These are phyloP conservation scores for Malurus alboscapulatus DNA, from an alignment of 2,113 vertebrate genomes.

Conservation along the genomic window DNA sequence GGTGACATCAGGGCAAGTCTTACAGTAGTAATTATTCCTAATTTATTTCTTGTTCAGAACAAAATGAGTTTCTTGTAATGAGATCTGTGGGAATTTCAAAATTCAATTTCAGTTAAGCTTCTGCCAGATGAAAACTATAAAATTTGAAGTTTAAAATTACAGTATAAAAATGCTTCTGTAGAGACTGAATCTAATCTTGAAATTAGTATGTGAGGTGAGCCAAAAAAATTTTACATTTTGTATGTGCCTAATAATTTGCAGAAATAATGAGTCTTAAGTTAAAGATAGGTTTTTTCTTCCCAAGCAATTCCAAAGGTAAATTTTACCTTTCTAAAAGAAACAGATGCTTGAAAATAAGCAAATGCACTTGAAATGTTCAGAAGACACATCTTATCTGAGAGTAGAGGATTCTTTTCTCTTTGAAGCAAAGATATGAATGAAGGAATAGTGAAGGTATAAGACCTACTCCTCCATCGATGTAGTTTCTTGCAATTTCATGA, in stretches of 20 bases:
- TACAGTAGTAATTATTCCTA: neutral
- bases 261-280: neutral
- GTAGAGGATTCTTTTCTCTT: neutral
- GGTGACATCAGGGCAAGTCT: neutral
- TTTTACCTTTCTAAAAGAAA: neutral
- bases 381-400: neutral
- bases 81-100: neutral
- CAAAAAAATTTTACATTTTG: neutral
- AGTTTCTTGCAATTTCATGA: neutral
- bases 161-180: neutral
- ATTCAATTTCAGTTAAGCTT: neutral
- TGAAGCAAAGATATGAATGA: neutral
- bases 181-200: neutral
- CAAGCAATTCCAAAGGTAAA: neutral
- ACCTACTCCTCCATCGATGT: neutral
- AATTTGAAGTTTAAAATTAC: neutral
- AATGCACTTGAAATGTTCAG: neutral
- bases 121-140: conserved; percentile 11
- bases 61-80: neutral
- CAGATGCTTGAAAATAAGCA: neutral
- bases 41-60: neutral
- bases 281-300: neutral
- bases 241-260: neutral
- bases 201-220: neutral
- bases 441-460: neutral